A percentile compares a stretch with the other conserved stretches of the same genome.
These are phyloP conservation scores for Rynchops niger DNA, from an alignment of 2,113 vertebrate genomes.

Conservation along the genomic window DNA sequence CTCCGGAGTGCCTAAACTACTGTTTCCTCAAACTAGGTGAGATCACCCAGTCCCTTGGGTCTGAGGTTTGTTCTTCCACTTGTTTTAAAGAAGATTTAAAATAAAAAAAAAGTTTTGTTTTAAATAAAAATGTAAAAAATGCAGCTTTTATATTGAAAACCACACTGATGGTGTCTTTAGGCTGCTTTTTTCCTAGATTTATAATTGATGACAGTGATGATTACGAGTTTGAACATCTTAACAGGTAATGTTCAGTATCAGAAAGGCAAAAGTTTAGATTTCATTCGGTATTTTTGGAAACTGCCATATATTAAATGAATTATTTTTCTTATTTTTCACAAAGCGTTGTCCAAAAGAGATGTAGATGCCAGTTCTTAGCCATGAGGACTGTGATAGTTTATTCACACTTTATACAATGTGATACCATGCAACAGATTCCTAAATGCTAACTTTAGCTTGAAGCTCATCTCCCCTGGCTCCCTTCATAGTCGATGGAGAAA, in stretches of 20 bases:
- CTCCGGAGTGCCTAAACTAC: neutral
- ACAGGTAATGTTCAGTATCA: neutral
- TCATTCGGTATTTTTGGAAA: neutral
- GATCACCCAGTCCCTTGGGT: neutral
- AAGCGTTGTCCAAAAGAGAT: neutral
- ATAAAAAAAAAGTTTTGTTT: neutral
- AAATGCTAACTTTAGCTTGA: neutral
- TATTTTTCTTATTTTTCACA: neutral
- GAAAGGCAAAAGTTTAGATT: neutral
- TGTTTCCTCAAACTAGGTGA: neutral
- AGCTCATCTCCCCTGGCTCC: neutral
- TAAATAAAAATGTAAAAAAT: neutral
- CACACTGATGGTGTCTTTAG: neutral
- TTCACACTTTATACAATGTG: neutral
- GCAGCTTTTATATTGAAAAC: neutral
- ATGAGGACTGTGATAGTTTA: neutral
- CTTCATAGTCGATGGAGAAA: neutral
- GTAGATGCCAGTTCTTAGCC: neutral
- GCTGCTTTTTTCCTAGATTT: neutral
- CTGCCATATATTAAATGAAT: neutral
- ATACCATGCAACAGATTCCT: neutral
- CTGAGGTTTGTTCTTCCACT: neutral
- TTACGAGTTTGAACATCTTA: neutral
- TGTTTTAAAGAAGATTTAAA: neutral
- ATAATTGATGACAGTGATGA: neutral